A percentile compares a stretch with the other conserved stretches of the same genome.
Evolutionary conservation across 2,888 invertebrate species (phyloP).

Genomic region (Octonoba sinensis): DNA sequence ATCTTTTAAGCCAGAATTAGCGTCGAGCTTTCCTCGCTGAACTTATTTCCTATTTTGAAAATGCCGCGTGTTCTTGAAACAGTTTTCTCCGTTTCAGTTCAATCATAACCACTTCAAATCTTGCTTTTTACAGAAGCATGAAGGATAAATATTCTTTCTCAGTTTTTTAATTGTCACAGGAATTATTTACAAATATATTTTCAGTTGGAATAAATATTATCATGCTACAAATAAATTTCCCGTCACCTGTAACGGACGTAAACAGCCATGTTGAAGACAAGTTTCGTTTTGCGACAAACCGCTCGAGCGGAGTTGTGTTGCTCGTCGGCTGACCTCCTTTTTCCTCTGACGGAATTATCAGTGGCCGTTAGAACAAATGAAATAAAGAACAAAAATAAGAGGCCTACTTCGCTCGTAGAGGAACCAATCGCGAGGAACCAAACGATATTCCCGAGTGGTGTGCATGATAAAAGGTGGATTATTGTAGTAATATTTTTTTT

Average conservation of each 20-base stretch:
- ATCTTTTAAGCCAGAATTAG: conserved; percentile 2
- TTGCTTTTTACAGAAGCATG: too few relatives aligned
- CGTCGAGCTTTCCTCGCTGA: conserved; percentile 4
- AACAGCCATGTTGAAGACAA: conserved; percentile 38
- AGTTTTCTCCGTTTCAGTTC: not conserved
- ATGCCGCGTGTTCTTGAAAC: conserved; percentile 16
- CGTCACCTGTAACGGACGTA: conserved; percentile 45
- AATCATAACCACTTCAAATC: conserved; percentile 36
- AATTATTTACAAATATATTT: too few relatives aligned
- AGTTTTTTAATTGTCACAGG: too few relatives aligned
- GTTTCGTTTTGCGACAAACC: conserved; percentile 57
- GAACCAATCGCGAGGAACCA: conserved; percentile 58
- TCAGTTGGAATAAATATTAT: not conserved
- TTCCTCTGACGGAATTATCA: conserved; percentile 55
- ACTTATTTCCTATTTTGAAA: conserved; percentile 24
- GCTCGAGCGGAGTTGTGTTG: conserved; percentile 57
- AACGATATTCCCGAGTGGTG: conserved; percentile 56
- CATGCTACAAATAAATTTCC: not conserved
- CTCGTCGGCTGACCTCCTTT: conserved; percentile 57
- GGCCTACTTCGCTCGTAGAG: conserved; percentile 60
- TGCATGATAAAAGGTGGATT: conserved; percentile 29
- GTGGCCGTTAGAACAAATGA: conserved; percentile 59
- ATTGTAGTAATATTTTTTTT: not conserved
- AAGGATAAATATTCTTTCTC: too few relatives aligned
- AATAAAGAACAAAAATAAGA: conserved; percentile 47